phyloP scores from a whole-genome alignment of 2,113 vertebrate genomes.

The Laticauda colubrina region DNA sequence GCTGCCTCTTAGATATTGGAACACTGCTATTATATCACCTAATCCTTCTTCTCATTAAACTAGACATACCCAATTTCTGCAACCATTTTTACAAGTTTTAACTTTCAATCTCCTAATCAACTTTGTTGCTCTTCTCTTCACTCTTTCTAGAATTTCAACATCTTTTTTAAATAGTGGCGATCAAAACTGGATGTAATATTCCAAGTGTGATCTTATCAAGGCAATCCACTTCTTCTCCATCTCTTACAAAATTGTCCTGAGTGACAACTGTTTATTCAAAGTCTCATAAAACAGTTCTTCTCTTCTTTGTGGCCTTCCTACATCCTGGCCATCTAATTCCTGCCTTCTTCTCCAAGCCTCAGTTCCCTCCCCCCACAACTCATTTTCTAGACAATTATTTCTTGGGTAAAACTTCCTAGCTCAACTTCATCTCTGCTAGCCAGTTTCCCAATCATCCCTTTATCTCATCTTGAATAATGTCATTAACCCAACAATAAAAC shows the following conservation, averaged over 20 bases:
- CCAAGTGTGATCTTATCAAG: not conserved
- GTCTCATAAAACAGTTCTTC: not conserved
- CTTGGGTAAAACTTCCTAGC: not conserved
- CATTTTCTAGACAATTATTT: not conserved
- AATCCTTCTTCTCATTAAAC: not conserved
- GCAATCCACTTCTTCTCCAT: not conserved
- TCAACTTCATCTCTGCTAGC: not conserved
- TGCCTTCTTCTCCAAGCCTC: not conserved
- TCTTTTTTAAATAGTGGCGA: not conserved
- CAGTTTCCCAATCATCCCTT: not conserved
- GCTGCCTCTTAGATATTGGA: not conserved
- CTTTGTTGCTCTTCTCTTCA: not conserved
- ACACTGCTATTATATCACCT: not conserved
- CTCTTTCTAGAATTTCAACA: not conserved
- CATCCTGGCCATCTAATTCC: not conserved
- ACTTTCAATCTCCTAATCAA: not conserved
- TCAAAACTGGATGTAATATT: not conserved
- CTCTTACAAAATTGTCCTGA: not conserved
- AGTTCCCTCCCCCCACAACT: not conserved
- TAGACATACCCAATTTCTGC: not conserved
- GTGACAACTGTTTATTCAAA: not conserved
- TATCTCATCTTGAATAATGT: not conserved
- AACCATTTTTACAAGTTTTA: not conserved
- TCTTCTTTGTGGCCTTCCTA: not conserved
- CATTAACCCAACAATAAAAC: not conserved